Evolutionary conservation across 2,888 invertebrate species (phyloP), one percentile per base, ranked within the genome.

Genomic region (Hedychridium roseum): DNA sequence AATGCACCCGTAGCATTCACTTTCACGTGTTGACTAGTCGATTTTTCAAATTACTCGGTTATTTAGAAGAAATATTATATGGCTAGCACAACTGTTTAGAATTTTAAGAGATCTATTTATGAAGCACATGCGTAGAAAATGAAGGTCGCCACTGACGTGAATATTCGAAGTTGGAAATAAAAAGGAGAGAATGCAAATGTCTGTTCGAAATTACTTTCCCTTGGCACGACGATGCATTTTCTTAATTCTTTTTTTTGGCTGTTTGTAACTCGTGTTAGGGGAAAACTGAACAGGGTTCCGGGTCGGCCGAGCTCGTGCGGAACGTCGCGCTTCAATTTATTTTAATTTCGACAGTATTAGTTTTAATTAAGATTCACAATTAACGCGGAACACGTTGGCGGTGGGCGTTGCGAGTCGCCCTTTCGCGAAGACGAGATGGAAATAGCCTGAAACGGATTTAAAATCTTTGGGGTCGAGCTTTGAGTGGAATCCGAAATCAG

Each of bases 231-330:
- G 17, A 15, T 27, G 11, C 31, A 38, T n/a, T n/a, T n/a, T n/a
- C n/a, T n/a, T n/a, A n/a, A n/a, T n/a, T n/a, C n/a, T n/a, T n/a
- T n/a, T n/a, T n/a, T n/a, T n/a, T n/a, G 59, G 54, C 53, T 56
- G 42, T 14, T 36, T 42, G 32, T 23, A 23, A 3, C 12, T 12
- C 12, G 12, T 48, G 42, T 23, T 47, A 50, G 49, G 59, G 63
- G 63, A 65, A 56, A 64, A 58, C 38, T 44, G 40, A 68, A 32
- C 57, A 49, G 68, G 71, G 54, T 54, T 66, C 68, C 71, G 54
- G n/a, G n/a, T n/a, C n/a, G n/a, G n/a, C n/a, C n/a, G n/a, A n/a
- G n/a, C n/a, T n/a, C n/a, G n/a, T n/a, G n/a, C n/a, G n/a, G n/a
- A n/a, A n/a, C n/a, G n/a, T n/a, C 17, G 30, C 37, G 44, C 21